Evolutionary conservation across 2,113 vertebrate genomes (phyloP), one percentile per base, ranked within the genome.

Genomic region (Pholis gunnellus): DNA sequence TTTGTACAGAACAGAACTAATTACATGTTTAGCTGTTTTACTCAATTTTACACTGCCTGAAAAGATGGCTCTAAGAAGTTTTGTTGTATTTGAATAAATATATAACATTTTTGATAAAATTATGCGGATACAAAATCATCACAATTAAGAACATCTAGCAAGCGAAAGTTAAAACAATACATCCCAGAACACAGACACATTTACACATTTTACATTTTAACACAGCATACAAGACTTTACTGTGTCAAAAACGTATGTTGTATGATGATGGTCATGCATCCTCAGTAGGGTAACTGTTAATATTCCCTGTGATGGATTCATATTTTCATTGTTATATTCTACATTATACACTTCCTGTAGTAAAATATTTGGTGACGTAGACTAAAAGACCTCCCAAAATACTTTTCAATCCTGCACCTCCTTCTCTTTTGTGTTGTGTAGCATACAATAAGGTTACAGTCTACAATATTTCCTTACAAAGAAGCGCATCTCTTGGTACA

Each of bases 401-500:
- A 71, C 18, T 57, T 27, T 60, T 15, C 13, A 29, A 31, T 17
- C 18, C 5, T 27, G 18, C 34, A 27, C n/a, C n/a, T 44, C 36
- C 27, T 14, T 15, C 40, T 34, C 17, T 34, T n/a, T 34, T 5
- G 9, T 36, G 15, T 34, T 76, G 27, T 57, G 14, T 57, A 9
- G 56, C 10, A 61, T 0, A 25, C 10, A 69, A 38, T n/a, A 57
- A 59, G 6, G 29, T 67, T 25, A 34, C 1, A 59, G 18, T 54
- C 18, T 2, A 5, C 22, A 57, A 6, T 57, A 22, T 60, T 52
- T 75, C 5, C 84, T 87, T 64, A 93, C 91, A 66, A 11, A 2
- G 70, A 80, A 93, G 8, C 64, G 78, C 34, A 91, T 1, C 68
- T 88, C 85, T 3, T 89, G 42, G 0, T 90, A 90, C 1, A 0